Percentiles rank a stretch among this genome's conserved stretches.
These are phyloP conservation scores for Gorsachius magnificus DNA, from an alignment of 2,797 vertebrate species.

Conservation along the genomic window DNA sequence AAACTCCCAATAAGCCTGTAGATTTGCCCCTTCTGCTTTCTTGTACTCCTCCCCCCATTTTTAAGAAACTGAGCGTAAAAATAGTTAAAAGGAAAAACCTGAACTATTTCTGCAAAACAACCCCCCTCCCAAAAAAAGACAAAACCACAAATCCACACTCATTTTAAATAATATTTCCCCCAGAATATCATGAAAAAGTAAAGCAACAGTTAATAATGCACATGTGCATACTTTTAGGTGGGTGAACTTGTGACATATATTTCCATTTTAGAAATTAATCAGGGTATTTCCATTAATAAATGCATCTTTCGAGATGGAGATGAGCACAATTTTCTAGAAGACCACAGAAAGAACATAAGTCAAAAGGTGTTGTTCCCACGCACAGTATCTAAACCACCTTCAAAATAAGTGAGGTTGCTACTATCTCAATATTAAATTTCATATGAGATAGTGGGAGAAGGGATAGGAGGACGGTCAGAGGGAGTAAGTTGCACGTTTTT, in stretches of 20 bases:
- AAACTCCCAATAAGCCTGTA: background rate
- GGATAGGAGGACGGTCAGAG: background rate
- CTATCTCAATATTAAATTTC: background rate
- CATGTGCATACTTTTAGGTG: rapidly evolving
- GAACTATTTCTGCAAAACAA: background rate
- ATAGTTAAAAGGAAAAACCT: background rate
- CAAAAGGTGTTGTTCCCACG: background rate
- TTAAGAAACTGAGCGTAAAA: background rate
- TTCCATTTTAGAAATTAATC: background rate
- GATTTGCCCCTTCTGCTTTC: background rate
- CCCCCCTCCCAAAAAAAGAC: too few species aligned
- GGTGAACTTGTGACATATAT: background rate
- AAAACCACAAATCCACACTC: background rate
- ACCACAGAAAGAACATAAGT: background rate
- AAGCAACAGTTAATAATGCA: background rate
- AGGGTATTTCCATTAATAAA: background rate
- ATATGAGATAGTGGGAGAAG: background rate
- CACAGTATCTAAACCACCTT: background rate
- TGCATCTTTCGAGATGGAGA: background rate
- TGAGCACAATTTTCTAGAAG: background rate
- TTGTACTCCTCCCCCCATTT: background rate
- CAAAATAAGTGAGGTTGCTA: background rate
- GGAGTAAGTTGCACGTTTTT: background rate
- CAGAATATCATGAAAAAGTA: background rate
- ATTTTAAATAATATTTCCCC: background rate